These are phyloP conservation scores for Uropetala carovei DNA, from an alignment of 2,888 invertebrate genomes.

Conservation along the genomic window DNA sequence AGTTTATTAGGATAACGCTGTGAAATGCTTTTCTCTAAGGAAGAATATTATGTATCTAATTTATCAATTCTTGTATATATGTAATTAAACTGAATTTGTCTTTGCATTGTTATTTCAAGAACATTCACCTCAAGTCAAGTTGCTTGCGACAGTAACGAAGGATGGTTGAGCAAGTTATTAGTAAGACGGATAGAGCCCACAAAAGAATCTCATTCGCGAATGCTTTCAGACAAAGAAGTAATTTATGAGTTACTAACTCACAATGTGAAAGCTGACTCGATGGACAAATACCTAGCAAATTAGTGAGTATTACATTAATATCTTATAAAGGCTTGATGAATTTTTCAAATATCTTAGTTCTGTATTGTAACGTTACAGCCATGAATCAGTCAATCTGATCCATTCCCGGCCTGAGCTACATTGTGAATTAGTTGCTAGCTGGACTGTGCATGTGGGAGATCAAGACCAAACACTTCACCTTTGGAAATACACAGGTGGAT, in stretches of 20 bases:
- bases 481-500: constrained; percentile 97
- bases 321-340: not conserved
- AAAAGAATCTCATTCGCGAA: constrained; percentile 96
- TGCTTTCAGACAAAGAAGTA: constrained; percentile 96
- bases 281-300: constrained; percentile 90
- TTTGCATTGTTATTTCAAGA: not conserved
- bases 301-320: constrained; percentile 84
- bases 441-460: constrained; percentile 97
- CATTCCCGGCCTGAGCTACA: constrained; percentile 85
- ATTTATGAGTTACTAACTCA: constrained; percentile 97
- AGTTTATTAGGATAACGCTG: too few relatives aligned
- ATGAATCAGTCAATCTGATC: constrained; percentile 87
- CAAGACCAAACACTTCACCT: constrained; percentile 98
- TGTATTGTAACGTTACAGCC: constrained; percentile 76
- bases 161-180: constrained; percentile 92
- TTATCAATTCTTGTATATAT: too few relatives aligned
- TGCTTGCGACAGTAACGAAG: constrained; percentile 76
- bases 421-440: constrained; percentile 94
- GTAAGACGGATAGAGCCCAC: constrained; percentile 95
- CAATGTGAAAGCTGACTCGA: constrained; percentile 93
- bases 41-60: too few relatives aligned
- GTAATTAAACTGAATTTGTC: too few relatives aligned
- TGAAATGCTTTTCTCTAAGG: too few relatives aligned
- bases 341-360: too few relatives aligned
- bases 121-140: constrained; percentile 35